phyloP scores from a whole-genome alignment of 2,113 vertebrate genomes.

The Lycocorax pyrrhopterus region DNA sequence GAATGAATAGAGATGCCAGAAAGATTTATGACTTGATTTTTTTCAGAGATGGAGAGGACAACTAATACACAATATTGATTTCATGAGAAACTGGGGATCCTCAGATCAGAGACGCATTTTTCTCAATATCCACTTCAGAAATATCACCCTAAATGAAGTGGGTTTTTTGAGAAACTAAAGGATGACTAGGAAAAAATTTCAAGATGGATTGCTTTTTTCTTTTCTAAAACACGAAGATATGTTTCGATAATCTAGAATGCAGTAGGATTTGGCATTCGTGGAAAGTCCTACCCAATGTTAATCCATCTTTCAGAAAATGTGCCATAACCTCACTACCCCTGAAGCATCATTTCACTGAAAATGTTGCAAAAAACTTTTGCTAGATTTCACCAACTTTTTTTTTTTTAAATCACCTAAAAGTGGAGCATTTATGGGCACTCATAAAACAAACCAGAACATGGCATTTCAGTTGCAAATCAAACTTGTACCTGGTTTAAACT shows the following conservation, averaged over 20 bases:
- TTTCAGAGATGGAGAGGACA: neutral
- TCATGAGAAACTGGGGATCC: neutral
- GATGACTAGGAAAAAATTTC: neutral
- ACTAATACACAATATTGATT: neutral
- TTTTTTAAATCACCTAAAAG: neutral
- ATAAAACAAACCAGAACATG: neutral
- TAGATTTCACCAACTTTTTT: neutral
- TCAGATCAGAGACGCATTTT: neutral
- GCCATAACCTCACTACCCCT: neutral
- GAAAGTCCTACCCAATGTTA: neutral
- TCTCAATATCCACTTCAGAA: neutral
- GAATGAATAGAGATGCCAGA: neutral
- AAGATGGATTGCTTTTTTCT: neutral
- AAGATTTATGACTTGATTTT: slow-evolving; percentile 2
- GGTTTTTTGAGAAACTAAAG: neutral
- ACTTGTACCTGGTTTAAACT: neutral
- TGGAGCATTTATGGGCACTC: neutral
- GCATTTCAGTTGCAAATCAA: neutral
- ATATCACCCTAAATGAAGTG: neutral
- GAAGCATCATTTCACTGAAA: neutral
- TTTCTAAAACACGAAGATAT: neutral
- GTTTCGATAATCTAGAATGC: neutral
- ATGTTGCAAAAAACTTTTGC: neutral
- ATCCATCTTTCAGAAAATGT: neutral
- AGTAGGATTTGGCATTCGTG: neutral